Percentiles rank a stretch among this genome's conserved stretches.
Evolutionary conservation across 2,113 vertebrate genomes (phyloP).

Genomic region (Cochlearius cochlearius): DNA sequence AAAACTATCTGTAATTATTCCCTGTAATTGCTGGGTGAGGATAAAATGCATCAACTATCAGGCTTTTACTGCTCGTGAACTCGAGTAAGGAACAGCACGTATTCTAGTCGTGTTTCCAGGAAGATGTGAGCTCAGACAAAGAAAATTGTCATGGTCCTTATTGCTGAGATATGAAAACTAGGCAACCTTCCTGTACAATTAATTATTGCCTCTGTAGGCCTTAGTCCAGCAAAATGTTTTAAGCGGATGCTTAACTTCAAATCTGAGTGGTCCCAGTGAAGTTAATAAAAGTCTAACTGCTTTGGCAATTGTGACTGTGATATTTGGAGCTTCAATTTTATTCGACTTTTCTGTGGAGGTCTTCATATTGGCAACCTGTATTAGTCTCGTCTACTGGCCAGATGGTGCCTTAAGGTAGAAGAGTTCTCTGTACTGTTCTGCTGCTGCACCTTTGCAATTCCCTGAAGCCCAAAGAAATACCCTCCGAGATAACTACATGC

Average conservation of each 20-base stretch:
- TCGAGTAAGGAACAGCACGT: neutral
- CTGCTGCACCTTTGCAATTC: neutral
- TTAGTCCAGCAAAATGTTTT: neutral
- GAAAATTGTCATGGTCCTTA: neutral
- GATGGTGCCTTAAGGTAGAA: neutral
- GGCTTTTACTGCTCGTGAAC: neutral
- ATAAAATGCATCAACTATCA: neutral
- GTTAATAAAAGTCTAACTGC: neutral
- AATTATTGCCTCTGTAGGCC: neutral
- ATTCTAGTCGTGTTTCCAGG: neutral
- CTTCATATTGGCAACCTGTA: neutral
- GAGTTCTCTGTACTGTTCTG: neutral
- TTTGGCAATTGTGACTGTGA: neutral
- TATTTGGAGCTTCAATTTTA: neutral
- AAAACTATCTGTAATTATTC: conserved; percentile 48
- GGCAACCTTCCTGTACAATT: neutral
- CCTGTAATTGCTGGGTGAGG: conserved; percentile 40
- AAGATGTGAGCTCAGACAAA: neutral
- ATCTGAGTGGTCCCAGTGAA: neutral
- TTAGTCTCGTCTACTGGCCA: neutral
- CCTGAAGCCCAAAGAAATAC: neutral
- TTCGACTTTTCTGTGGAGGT: neutral
- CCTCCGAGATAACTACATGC: rapidly evolving
- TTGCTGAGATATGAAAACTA: neutral
- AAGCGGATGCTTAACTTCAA: neutral